A percentile compares a stretch with the other conserved stretches of the same genome.
Conservation (phyloP, 2,113 vertebrate species). For the Cygnus atratus region DNA sequence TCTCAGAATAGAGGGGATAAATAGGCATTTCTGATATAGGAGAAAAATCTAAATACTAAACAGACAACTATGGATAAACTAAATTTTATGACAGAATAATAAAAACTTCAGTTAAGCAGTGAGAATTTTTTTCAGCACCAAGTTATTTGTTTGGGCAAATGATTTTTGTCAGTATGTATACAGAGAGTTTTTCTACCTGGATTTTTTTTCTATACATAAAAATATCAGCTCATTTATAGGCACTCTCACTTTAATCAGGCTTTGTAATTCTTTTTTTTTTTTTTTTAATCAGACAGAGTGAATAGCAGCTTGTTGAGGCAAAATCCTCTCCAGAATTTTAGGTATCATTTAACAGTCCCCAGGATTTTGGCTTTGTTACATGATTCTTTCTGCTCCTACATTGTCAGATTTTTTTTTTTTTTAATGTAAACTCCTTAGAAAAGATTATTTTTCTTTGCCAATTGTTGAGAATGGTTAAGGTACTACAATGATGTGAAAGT, state of each 20-base stretch:
- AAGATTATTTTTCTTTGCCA: background rate
- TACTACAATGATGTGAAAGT: background rate
- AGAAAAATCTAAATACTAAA: slow-evolving; percentile 19
- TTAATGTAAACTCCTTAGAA: background rate
- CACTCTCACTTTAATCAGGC: background rate
- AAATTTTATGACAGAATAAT: background rate
- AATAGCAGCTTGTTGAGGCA: background rate
- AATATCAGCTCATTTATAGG: accelerated
- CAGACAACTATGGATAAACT: background rate
- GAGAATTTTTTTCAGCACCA: background rate
- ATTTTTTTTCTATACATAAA: background rate
- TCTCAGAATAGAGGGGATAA: background rate
- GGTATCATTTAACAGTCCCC: background rate
- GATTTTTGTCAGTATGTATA: background rate
- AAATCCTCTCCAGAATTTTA: background rate
- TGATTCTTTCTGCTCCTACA: background rate
- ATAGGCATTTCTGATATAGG: background rate
- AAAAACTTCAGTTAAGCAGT: background rate
- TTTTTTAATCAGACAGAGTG: background rate
- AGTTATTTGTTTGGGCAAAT: background rate
- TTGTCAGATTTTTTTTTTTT: background rate
- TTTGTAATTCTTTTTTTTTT: background rate
- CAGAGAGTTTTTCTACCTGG: background rate
- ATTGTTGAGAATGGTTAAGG: background rate
- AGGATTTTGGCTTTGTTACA: background rate